Base-by-base conservation (phyloP, 2,113 vertebrate genomes). In the Bos indicus region DNA sequence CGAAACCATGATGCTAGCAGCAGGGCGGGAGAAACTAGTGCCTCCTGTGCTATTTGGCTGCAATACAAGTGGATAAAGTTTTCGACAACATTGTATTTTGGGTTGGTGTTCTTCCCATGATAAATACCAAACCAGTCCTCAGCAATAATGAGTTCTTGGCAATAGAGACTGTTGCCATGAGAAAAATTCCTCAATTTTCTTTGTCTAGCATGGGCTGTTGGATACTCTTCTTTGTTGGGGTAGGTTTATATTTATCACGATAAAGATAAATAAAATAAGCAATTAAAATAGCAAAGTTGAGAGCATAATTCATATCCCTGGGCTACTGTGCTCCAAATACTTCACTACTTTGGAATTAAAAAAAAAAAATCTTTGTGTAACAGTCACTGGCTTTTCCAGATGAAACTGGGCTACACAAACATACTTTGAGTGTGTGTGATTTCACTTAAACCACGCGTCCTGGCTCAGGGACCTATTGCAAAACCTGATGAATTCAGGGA, bases 391-490 rank as follows among this genome's bases (percentile, higher is more conserved):
- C 16, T 94, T 89, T 95, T 95, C 91, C 94, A 74, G 52, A 94
- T 60, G 56, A 94, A 90, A 89, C 10, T 51, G 51, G 40, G 54
- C 67, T 86, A 26, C 51, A 33, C 28, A 90, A 85, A 95, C 82
- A 74, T 21, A 36, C 71, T 84, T 90, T 46, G 46, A 81, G 46
- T 64, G 54, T 13, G 36, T 93, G 90, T 83, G 67, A 94, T 83
- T 94, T 96, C 78, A 88, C 60, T 95, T 97, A 94, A 91, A 98
- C 48, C 26, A 12, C n/a, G 46, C 92, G 33, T 88, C 67, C 60
- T 74, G 92, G 85, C 54, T 92, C 30, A 40, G 14, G 91, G 86
- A 46, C 64, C 51, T 74, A 36, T 36, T 81, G 56, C 30, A 26
- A 97, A 97, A 74, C 40, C 43, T 88, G 71, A 14, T 80, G 10